These are phyloP conservation scores for Megalonaias nervosa DNA, from an alignment of 1,140 invertebrate species.

Conservation along the genomic window DNA sequence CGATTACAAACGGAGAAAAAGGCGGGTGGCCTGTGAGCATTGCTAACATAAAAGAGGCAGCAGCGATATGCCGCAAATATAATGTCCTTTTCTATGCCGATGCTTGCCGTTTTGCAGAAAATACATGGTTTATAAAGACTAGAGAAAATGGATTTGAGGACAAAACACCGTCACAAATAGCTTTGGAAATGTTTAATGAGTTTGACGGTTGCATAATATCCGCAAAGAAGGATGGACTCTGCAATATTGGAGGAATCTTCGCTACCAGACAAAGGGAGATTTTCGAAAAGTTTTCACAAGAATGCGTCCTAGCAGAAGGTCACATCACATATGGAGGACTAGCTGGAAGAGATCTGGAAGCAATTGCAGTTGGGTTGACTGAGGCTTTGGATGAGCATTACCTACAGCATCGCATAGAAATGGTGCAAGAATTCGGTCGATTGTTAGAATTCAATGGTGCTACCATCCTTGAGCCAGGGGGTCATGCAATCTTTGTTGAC, in stretches of 20 bases:
- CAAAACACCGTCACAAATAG: constrained; percentile 15
- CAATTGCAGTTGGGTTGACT: constrained; percentile 21
- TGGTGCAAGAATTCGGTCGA: constrained; percentile 11
- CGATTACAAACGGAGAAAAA: constrained; percentile 23
- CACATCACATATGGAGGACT: constrained; percentile 32
- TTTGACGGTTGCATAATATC: constrained; percentile 22
- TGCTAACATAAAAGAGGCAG: constrained; percentile 6
- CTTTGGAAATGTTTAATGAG: constrained; percentile 20
- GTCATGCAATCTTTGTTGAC: constrained; percentile 12
- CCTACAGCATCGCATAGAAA: constrained; percentile 18
- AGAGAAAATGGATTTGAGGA: constrained; percentile 13
- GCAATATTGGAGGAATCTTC: constrained; percentile 30
- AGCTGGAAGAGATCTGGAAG: constrained; percentile 30
- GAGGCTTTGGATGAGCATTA: constrained; percentile 33
- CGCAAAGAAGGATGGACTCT: constrained; percentile 36
- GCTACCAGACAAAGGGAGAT: constrained; percentile 7
- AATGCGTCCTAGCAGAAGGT: constrained; percentile 21
- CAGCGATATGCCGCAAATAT: neutral
- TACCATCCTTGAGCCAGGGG: constrained; percentile 1
- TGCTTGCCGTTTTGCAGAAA: constrained; percentile 8
- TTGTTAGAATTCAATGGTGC: neutral
- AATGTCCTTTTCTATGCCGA: constrained; percentile 4
- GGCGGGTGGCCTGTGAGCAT: constrained; percentile 25
- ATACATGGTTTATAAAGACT: constrained; percentile 24
- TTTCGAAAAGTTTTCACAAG: neutral